A percentile compares a stretch with the other conserved stretches of the same genome.
Conservation (phyloP, 2,888 invertebrate genomes). For the Machimus rusticus region DNA sequence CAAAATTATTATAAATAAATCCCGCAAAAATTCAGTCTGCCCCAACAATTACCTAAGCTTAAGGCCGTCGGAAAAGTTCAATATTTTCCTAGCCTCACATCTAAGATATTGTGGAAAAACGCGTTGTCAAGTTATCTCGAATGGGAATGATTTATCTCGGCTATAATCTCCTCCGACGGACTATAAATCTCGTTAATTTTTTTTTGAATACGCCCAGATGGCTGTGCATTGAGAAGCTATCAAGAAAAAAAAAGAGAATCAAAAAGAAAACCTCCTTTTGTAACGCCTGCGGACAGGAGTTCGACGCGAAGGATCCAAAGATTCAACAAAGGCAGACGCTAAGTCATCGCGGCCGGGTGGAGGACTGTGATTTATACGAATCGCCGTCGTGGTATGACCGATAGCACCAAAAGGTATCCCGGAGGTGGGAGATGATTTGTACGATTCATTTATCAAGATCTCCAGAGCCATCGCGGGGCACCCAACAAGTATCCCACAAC, state of each 20-base stretch:
- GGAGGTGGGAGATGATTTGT: neutral
- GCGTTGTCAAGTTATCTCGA: neutral
- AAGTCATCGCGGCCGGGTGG: neutral
- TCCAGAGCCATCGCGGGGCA: neutral
- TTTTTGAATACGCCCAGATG: neutral
- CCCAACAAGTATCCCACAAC: neutral
- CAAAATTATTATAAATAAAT: neutral
- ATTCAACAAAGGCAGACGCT: neutral
- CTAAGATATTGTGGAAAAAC: neutral
- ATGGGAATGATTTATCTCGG: neutral
- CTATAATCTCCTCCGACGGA: neutral
- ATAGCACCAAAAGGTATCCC: neutral
- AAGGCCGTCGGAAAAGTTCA: neutral
- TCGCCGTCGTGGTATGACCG: neutral
- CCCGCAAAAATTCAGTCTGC: neutral
- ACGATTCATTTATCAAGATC: neutral
- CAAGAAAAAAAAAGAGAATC: neutral
- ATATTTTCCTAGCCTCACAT: neutral
- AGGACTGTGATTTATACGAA: neutral
- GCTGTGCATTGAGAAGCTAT: neutral
- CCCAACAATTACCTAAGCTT: neutral
- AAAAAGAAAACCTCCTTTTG: neutral
- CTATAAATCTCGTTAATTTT: conserved; percentile 13
- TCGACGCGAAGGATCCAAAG: neutral
- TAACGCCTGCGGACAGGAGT: neutral